Evolutionary conservation across 64 coral and sea anemone genomes (phyloP), one percentile per base, ranked within the genome.

Genomic region (Platygyra sinensis): DNA sequence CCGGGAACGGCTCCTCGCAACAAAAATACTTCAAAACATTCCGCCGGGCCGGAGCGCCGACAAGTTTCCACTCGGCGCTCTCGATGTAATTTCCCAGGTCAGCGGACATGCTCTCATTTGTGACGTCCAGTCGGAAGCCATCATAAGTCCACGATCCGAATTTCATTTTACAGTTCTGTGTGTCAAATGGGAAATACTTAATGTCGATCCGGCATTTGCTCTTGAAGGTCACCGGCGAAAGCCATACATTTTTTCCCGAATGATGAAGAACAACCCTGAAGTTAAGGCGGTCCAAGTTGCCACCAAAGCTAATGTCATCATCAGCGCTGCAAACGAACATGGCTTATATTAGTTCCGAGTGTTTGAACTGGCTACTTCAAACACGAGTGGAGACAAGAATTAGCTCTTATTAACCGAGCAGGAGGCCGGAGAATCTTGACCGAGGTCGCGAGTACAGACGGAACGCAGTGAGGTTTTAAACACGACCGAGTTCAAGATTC

Each of bases 71-170:
- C 63, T 99, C 97, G 9, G 97, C 73, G 16, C 94, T 96, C 0
- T 73, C 69, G 27, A 92, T 74, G 31, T 96, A 95, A 85, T 86
- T 95, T 0, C 88, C 94, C 4, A 99, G 83, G 72, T 96, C 97
- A 29, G 94, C 94, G 0, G 90, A 74, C 10, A 61, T 27, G 14
- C 97, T 99, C 18, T 99, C 97, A 52, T 99, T 99, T 0, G 87
- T 20, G 13, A 99, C 67, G 24, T 99, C 94, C 24, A 99, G 57
- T 16, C 97, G 82, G 62, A 91, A 96, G 4, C 97, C 97, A 50
- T 99, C 97, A 31, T 99, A 99, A 7, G 97, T 99, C 97, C 97
- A 99, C 0, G 97, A 99, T 16, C 97, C 97, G 62, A 99, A 96
- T 78, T 99, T 99, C 79, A 99, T 62, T 75, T 93, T 88, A 77